Evolutionary conservation across 2,113 vertebrate genomes (phyloP).

Genomic region (Periophthalmodon schlosseri): DNA sequence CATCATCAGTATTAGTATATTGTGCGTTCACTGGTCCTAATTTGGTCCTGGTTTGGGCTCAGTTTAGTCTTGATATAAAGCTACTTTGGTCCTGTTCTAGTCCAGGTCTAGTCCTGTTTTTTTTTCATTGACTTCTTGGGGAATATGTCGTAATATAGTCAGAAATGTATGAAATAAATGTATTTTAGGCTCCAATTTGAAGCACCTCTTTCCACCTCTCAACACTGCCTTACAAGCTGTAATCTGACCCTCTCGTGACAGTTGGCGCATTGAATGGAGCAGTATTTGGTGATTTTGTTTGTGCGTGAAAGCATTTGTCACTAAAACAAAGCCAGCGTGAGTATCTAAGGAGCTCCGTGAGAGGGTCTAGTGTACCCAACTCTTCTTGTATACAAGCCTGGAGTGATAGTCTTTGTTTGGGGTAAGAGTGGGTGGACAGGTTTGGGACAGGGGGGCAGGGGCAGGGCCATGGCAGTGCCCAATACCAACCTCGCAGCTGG

Average conservation of each 20-base stretch:
- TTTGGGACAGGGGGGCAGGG: conserved; percentile 32
- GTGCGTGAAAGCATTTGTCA: conserved; percentile 42
- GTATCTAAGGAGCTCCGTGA: conserved; percentile 48
- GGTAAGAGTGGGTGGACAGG: conserved; percentile 54
- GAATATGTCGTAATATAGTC: too few relatives aligned
- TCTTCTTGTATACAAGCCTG: conserved; percentile 40
- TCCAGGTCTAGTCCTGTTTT: too few relatives aligned
- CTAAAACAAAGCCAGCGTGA: conserved; percentile 51
- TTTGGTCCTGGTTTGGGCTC: too few relatives aligned
- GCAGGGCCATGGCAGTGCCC: conserved; percentile 47
- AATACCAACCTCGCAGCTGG: conserved; percentile 66
- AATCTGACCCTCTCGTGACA: background rate
- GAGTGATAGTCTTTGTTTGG: conserved; percentile 59
- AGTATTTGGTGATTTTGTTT: conserved; percentile 29
- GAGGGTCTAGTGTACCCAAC: conserved; percentile 32
- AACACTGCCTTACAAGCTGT: background rate
- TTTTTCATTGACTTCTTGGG: too few relatives aligned
- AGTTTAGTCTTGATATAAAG: too few relatives aligned
- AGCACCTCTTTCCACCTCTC: background rate
- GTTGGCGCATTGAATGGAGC: conserved; percentile 33
- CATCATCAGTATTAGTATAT: too few relatives aligned
- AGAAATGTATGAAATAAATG: too few relatives aligned
- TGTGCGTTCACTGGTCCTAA: too few relatives aligned
- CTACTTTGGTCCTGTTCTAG: too few relatives aligned
- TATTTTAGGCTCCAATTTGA: background rate